Evolutionary conservation across 2,797 vertebrate species (phyloP).

Genomic region (Acestrorhynchus altus): DNA sequence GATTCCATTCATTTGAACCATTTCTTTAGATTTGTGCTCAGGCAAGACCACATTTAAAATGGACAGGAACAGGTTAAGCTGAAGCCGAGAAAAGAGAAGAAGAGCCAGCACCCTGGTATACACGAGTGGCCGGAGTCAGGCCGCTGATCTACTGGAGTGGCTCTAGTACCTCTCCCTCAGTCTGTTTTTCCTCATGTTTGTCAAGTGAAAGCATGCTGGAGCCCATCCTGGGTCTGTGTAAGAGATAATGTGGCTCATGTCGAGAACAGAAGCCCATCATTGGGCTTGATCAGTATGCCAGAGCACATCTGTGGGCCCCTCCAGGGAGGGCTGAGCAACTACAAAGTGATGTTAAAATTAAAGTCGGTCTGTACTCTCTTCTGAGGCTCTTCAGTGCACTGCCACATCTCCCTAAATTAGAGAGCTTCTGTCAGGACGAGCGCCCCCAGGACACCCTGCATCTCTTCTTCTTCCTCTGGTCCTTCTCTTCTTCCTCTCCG

Average conservation of each 20-base stretch:
- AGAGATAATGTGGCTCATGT: constrained; percentile 48
- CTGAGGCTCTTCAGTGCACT: constrained; percentile 58
- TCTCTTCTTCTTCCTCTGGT: constrained; percentile 25
- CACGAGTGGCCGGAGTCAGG: constrained; percentile 20
- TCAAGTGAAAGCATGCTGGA: constrained; percentile 51
- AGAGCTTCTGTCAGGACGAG: constrained; percentile 65
- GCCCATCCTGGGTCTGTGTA: constrained; percentile 42
- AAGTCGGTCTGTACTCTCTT: constrained; percentile 62
- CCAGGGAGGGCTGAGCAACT: constrained; percentile 61
- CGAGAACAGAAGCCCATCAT: constrained; percentile 66
- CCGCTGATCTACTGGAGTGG: background rate
- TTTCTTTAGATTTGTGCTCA: background rate
- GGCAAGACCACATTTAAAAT: background rate
- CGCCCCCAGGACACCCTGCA: constrained; percentile 53
- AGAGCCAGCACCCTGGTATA: constrained; percentile 6
- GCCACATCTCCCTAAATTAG: constrained; percentile 65
- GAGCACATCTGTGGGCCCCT: constrained; percentile 61
- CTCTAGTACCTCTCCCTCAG: constrained; percentile 35
- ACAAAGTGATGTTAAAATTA: constrained; percentile 72
- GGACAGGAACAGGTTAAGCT: no score
- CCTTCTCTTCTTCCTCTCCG: constrained; percentile 27
- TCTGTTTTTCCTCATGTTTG: constrained; percentile 59
- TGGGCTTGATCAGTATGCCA: constrained; percentile 64
- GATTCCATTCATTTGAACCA: background rate
- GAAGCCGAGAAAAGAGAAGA: background rate